Percentiles rank a stretch among this genome's conserved stretches.
These are phyloP conservation scores for Neomonachus schauinslandi DNA, from an alignment of 2,113 vertebrate species.

Conservation along the genomic window DNA sequence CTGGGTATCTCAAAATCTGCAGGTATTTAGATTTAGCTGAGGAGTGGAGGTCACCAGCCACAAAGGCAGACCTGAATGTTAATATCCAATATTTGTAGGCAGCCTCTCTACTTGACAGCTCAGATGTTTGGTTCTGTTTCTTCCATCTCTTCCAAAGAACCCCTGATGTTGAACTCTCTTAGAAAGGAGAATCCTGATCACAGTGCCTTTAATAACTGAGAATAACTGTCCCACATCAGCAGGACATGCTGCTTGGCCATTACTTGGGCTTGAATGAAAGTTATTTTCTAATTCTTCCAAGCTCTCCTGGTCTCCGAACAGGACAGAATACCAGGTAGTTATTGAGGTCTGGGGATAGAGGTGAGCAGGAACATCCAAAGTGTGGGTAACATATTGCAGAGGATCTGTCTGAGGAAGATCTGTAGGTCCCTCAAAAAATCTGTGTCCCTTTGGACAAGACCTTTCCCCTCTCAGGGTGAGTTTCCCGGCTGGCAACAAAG, in stretches of 20 bases:
- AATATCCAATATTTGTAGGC: neutral
- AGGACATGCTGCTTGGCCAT: too few relatives aligned
- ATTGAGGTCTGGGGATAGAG: neutral
- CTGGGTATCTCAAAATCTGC: neutral
- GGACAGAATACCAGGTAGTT: neutral
- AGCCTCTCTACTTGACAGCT: neutral
- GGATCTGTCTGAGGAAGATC: neutral
- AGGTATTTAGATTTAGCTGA: neutral
- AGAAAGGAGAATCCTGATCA: neutral
- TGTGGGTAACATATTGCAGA: neutral
- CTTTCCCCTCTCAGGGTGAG: neutral
- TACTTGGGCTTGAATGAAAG: neutral
- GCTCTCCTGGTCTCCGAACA: neutral
- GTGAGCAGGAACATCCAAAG: neutral
- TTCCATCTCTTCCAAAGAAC: neutral
- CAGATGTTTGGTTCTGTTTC: neutral
- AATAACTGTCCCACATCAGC: rapidly evolving
- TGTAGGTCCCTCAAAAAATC: neutral
- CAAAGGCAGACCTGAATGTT: neutral
- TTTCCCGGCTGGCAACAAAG: neutral
- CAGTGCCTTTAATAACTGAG: neutral
- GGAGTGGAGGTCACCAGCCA: neutral
- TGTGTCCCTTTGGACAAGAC: neutral
- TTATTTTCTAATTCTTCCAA: neutral
- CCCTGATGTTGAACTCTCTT: neutral